Base-by-base conservation (phyloP, 2,888 invertebrate species). In the Branchellion lobata region DNA sequence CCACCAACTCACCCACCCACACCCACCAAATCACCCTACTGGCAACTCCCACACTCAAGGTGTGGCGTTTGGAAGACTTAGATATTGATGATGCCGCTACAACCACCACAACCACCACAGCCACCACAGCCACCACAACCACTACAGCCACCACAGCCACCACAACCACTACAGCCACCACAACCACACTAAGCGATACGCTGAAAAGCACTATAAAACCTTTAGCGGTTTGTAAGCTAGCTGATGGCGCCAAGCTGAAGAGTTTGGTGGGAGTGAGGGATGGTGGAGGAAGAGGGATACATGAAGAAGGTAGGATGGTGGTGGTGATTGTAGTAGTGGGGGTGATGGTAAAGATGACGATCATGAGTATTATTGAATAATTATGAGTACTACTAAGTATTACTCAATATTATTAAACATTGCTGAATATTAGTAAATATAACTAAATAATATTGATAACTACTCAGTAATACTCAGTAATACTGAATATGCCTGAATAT, bases 11-110 rank as follows among this genome's bases (percentile, higher is more conserved):
- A 57, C 21, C 24, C 21, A 3, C 21, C 5, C 21, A 57, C 61
- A 24, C 21, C 21, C 61, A 24, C 33, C n/a, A n/a, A n/a, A n/a
- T n/a, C n/a, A n/a, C n/a, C n/a, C n/a, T n/a, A n/a, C n/a, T n/a
- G n/a, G n/a, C n/a, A n/a, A n/a, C n/a, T n/a, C n/a, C n/a, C n/a
- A n/a, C n/a, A n/a, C n/a, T 5, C 3, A 27, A 87, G 86, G 91
- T 93, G 14, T 96, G 96, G 95, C 94, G 93, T 88, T 95, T 94
- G 90, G 94, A 94, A 83, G 92, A 92, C 0, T 93, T 95, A n/a
- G 94, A 95, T 83, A 91, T 92, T 81, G 93, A 94, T 0, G 93
- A 95, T 87, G 92, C 92, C 21, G 21, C 61, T 5, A 57, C 21
- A 5, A 24, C 61, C 61, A 57, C 21, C 24, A 24, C 21, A 18